These are phyloP conservation scores for Erpornis zantholeuca DNA, from an alignment of 2,113 vertebrate genomes.

Conservation along the genomic window DNA sequence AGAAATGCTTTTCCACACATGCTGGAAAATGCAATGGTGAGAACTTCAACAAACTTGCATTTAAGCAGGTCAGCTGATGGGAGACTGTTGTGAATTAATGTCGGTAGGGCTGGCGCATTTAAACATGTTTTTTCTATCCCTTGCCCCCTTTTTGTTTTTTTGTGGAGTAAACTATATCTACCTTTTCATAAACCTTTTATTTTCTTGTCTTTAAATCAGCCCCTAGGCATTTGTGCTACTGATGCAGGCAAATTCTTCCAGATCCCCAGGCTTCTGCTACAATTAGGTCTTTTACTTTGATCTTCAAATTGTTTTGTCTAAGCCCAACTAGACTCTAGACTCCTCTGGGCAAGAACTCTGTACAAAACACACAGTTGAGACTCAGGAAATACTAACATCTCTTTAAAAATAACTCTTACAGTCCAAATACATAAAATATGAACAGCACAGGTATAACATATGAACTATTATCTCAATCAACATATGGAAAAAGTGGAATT, in stretches of 20 bases:
- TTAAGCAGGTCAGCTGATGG: neutral
- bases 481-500: neutral
- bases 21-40: neutral
- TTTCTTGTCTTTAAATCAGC: neutral
- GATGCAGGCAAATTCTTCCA: neutral
- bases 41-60: neutral
- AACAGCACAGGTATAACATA: neutral
- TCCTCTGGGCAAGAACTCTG: neutral
- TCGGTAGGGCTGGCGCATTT: neutral
- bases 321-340: neutral
- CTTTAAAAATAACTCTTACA: neutral
- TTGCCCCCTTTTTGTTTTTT: rapidly evolving
- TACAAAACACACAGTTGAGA: neutral
- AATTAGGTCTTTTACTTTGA: neutral
- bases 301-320: neutral
- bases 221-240: neutral
- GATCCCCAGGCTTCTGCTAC: neutral
- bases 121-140: rapidly evolving
- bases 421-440: neutral
- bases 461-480: neutral
- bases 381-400: neutral
- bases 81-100: neutral
- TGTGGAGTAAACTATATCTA: neutral
- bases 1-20: neutral
- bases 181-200: neutral